Evolutionary conservation across 2,888 invertebrate genomes (phyloP).

Genomic region (Sinohyriopsis cumingii): DNA sequence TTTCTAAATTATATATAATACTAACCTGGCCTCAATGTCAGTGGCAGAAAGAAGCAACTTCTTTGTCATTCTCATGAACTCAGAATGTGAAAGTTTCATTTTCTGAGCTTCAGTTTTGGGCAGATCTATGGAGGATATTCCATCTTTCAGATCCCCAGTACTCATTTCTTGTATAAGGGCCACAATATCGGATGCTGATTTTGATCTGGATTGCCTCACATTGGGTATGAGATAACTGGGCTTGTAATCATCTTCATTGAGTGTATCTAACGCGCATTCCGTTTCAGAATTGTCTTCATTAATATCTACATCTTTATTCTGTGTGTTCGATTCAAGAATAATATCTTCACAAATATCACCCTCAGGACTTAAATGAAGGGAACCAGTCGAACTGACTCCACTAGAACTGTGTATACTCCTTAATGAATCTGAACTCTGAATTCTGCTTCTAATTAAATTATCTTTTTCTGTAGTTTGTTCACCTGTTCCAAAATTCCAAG

Average conservation of each 20-base stretch:
- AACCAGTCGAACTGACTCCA: conserved; percentile 73
- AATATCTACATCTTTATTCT: conserved; percentile 30
- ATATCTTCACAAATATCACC: conserved; percentile 61
- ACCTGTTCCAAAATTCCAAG: conserved; percentile 76
- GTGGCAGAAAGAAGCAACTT: conserved; percentile 67
- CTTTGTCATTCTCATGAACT: conserved; percentile 68
- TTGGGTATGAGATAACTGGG: conserved; percentile 8
- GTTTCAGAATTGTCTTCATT: conserved; percentile 25
- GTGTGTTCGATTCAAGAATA: conserved; percentile 24
- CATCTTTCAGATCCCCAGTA: conserved; percentile 57
- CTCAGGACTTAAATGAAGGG: conserved; percentile 68
- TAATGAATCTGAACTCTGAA: conserved; percentile 70
- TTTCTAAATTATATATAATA: conserved; percentile 10
- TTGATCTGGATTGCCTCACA: conserved; percentile 36
- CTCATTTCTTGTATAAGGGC: conserved; percentile 50
- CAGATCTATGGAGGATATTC: conserved; percentile 65
- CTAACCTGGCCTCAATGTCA: conserved; percentile 72
- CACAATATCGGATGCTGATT: conserved; percentile 59
- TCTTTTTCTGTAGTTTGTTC: conserved; percentile 53
- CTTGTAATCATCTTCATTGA: conserved; percentile 34
- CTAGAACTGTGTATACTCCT: conserved; percentile 72
- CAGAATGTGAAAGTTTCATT: conserved; percentile 49
- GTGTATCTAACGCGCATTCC: conserved; percentile 13
- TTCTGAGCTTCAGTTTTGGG: conserved; percentile 43
- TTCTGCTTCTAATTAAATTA: conserved; percentile 59